A percentile compares a stretch with the other conserved stretches of the same genome.
Conservation (phyloP, 2,113 vertebrate genomes). For the Conger conger region DNA sequence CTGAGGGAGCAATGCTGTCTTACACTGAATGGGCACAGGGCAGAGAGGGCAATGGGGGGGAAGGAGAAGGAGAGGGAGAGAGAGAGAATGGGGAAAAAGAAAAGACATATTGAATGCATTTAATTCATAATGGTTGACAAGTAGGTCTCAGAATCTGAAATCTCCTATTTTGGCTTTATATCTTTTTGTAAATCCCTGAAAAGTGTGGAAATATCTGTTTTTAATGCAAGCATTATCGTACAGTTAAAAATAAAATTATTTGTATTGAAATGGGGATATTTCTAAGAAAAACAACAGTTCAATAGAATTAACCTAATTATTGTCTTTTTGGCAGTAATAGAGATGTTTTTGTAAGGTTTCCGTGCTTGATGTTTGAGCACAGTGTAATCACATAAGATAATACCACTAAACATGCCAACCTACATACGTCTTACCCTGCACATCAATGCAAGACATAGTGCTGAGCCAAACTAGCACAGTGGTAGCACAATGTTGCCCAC, state of each 20-base stretch:
- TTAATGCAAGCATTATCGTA: too few relatives aligned
- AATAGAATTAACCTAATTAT: not conserved
- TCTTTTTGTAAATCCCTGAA: too few relatives aligned
- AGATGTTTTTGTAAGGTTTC: not conserved
- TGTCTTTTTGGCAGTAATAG: too few relatives aligned
- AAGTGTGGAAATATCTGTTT: too few relatives aligned
- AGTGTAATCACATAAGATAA: not conserved
- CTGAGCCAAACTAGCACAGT: not conserved
- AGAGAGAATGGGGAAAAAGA: not conserved
- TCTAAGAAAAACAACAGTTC: not conserved
- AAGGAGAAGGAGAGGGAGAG: not conserved
- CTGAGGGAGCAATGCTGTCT: constrained; percentile 20
- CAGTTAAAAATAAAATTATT: too few relatives aligned
- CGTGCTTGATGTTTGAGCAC: not conserved
- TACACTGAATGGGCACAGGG: too few relatives aligned
- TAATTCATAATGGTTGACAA: not conserved
- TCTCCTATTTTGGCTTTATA: too few relatives aligned
- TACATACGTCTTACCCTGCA: not conserved
- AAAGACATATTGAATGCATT: not conserved
- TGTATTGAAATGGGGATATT: too few relatives aligned
- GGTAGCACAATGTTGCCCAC: not conserved
- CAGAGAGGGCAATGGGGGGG: constrained; percentile 15
- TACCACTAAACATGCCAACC: not conserved
- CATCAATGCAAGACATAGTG: not conserved
- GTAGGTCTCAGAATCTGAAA: too few relatives aligned